Conservation (phyloP, 2,888 invertebrate genomes). For the Lithophane ornitopus region DNA sequence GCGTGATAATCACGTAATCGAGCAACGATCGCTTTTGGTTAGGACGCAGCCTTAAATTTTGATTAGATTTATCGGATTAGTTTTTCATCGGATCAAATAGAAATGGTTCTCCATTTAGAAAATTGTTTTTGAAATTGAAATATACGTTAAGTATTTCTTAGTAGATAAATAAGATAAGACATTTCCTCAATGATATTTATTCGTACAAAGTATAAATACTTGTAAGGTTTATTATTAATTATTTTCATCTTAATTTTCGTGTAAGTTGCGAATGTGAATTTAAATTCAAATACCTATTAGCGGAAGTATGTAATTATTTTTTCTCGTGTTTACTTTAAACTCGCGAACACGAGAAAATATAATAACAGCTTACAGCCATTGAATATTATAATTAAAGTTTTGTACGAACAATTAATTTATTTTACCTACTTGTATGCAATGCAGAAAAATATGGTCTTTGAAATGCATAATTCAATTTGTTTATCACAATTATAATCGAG, state of each 20-base stretch:
- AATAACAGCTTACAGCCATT: background rate
- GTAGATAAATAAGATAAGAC: no score
- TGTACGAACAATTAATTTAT: conserved; percentile 1
- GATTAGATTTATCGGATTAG: background rate
- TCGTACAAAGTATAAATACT: no score
- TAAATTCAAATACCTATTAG: background rate
- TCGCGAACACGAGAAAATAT: background rate
- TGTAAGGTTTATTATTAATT: background rate
- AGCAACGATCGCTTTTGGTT: no score
- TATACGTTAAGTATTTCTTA: background rate
- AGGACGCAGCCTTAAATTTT: no score
- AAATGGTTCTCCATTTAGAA: background rate
- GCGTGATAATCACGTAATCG: no score
- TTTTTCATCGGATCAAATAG: background rate
- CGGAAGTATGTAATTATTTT: conserved; percentile 18
- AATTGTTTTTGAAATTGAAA: background rate
- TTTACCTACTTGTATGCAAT: background rate
- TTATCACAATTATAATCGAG: conserved; percentile 13
- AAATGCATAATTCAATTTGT: conserved; percentile 10
- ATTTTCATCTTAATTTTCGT: background rate
- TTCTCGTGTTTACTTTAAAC: conserved; percentile 26
- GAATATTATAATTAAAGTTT: conserved; percentile 32
- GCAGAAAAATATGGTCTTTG: background rate
- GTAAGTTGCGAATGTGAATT: background rate
- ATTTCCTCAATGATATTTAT: no score